These are phyloP conservation scores for Drosophila oshimai DNA, from an alignment of 1,140 invertebrate genomes.

Conservation along the genomic window DNA sequence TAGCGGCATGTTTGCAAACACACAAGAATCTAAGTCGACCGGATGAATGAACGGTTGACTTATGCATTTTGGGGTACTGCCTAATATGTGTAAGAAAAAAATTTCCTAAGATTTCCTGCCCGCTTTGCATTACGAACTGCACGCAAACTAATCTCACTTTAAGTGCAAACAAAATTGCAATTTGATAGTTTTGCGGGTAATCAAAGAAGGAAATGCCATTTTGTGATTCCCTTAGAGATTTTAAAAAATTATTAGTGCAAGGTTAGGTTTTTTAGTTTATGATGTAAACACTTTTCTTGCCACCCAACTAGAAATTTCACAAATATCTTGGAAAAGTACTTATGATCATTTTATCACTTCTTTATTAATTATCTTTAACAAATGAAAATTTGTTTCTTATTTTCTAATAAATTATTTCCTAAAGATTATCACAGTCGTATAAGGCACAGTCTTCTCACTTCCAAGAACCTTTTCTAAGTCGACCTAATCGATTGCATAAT, in stretches of 20 bases:
- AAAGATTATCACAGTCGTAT: too few relatives aligned
- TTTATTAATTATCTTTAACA: too few relatives aligned
- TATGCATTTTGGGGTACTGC: conserved; percentile 17
- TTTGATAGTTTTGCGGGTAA: conserved; percentile 36
- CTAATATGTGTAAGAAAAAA: conserved; percentile 16
- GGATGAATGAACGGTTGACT: conserved; percentile 48
- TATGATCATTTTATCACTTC: too few relatives aligned
- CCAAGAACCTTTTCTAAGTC: neutral
- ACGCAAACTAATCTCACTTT: conserved; percentile 27
- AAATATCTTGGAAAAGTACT: too few relatives aligned
- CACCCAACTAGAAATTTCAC: too few relatives aligned
- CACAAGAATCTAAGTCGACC: conserved; percentile 1
- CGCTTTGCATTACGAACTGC: conserved; percentile 6
- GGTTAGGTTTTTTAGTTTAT: too few relatives aligned
- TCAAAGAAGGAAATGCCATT: conserved; percentile 2
- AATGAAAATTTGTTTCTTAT: too few relatives aligned
- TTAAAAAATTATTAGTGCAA: too few relatives aligned
- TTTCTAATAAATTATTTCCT: too few relatives aligned
- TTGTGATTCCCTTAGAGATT: neutral
- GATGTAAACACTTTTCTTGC: too few relatives aligned
- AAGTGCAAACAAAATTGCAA: conserved; percentile 37
- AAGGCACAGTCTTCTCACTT: neutral
- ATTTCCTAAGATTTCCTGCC: conserved; percentile 7
- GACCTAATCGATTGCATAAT: conserved; percentile 34
- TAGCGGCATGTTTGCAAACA: conserved; percentile 53